phyloP scores from a whole-genome alignment of 2,888 invertebrate genomes.

The Eupeodes luniger region DNA sequence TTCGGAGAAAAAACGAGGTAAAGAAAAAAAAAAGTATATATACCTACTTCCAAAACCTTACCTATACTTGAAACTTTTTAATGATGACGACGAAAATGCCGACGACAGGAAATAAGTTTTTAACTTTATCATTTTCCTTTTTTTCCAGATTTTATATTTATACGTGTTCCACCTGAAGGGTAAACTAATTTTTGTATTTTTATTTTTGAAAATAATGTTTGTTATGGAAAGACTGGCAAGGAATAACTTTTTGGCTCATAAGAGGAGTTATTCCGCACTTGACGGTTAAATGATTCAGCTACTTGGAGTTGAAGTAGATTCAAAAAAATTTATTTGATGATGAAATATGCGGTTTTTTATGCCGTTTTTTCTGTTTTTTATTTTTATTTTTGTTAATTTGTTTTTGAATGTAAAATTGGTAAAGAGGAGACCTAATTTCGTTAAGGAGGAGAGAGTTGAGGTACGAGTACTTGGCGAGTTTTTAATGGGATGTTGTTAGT shows the following conservation, averaged over 20 bases:
- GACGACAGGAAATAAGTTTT: slow-evolving; percentile 44
- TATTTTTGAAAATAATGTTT: slow-evolving; percentile 19
- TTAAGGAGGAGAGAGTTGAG: not conserved
- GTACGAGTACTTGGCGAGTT: not conserved
- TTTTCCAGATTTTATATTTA: slow-evolving; percentile 51
- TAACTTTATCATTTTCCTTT: slow-evolving; percentile 28
- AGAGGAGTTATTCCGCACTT: slow-evolving; percentile 70
- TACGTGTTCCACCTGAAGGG: slow-evolving; percentile 70
- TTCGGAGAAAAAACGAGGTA: not conserved
- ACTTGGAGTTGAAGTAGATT: slow-evolving; percentile 65
- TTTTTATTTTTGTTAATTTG: slow-evolving; percentile 9
- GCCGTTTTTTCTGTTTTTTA: not conserved
- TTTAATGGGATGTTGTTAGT: slow-evolving; percentile 20
- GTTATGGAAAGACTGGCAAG: slow-evolving; percentile 18
- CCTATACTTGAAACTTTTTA: slow-evolving; percentile 73
- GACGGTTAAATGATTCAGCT: slow-evolving; percentile 71
- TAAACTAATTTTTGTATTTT: slow-evolving; percentile 17
- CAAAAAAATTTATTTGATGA: slow-evolving; percentile 35
- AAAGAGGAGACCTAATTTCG: slow-evolving; percentile 34
- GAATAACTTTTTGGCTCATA: slow-evolving; percentile 59
- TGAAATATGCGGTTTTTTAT: slow-evolving; percentile 17
- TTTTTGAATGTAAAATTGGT: slow-evolving; percentile 10
- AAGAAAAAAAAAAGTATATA: not conserved
- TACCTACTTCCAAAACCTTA: not conserved
- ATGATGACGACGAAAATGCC: slow-evolving; percentile 64